Percentiles rank a stretch among this genome's conserved stretches.
Evolutionary conservation across 2,888 invertebrate species (phyloP).

Genomic region (Atrina japonica): DNA sequence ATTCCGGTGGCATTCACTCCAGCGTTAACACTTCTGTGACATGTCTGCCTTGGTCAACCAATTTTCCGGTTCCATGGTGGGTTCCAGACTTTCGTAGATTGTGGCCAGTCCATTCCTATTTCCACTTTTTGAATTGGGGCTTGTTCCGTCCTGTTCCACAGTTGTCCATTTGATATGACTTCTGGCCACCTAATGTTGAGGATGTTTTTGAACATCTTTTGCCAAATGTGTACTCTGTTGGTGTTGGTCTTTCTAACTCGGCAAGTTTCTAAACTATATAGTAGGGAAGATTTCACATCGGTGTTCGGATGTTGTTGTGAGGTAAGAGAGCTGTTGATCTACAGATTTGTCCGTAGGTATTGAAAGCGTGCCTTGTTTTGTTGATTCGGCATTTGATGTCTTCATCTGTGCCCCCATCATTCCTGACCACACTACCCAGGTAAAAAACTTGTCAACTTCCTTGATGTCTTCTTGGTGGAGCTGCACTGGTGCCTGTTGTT

Average conservation of each 20-base stretch:
- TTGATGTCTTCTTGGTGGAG: slow-evolving; percentile 12
- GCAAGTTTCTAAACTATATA: slow-evolving; percentile 4
- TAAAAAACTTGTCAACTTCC: slow-evolving; percentile 1
- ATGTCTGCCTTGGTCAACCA: no score
- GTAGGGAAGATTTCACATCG: not conserved
- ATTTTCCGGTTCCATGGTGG: no score
- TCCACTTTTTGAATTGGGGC: not conserved
- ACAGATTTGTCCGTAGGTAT: not conserved
- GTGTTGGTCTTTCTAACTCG: not conserved
- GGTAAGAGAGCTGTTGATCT: not conserved
- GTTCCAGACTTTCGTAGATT: no score
- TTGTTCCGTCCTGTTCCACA: not conserved
- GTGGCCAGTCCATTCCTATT: no score
- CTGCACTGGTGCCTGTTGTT: slow-evolving; percentile 1
- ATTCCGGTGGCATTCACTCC: not conserved
- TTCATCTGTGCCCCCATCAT: not conserved
- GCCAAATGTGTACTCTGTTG: no score
- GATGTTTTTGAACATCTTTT: not conserved
- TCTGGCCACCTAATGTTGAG: slow-evolving; percentile 8
- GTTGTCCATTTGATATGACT: not conserved
- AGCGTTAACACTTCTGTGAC: not conserved
- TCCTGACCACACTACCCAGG: not conserved
- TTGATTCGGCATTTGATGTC: not conserved
- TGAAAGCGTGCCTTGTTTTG: not conserved
- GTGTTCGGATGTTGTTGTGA: not conserved